Conservation (phyloP, 2,888 invertebrate species). For the Meganola albula region DNA sequence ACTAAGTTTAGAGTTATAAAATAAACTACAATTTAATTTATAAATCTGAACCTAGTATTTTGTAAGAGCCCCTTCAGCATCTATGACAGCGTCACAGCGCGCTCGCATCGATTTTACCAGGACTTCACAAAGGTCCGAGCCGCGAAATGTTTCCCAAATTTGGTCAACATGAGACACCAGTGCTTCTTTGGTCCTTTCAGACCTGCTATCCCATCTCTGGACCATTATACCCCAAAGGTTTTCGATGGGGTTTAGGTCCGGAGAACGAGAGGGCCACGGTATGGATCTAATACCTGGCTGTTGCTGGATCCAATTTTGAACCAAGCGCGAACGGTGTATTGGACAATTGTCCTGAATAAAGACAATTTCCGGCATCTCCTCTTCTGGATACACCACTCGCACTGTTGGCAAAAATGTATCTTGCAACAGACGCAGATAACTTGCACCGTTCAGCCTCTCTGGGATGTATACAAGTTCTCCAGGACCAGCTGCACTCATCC, state of each 20-base stretch:
- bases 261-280: not conserved
- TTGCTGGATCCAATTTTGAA: conserved; percentile 1
- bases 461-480: conserved; percentile 8
- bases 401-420: conserved; percentile 1
- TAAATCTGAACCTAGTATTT: no score
- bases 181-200: not conserved
- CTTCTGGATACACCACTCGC: conserved; percentile 1
- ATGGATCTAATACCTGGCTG: conserved; percentile 1
- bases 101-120: conserved; percentile 4
- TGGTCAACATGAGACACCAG: not conserved
- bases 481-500: conserved; percentile 7
- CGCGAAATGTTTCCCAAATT: conserved; percentile 5
- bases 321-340: conserved; percentile 1
- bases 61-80: not conserved
- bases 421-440: conserved; percentile 6
- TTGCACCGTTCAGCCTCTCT: conserved; percentile 7
- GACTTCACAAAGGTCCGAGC: not conserved
- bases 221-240: conserved; percentile 7
- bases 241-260: conserved; percentile 7
- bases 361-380: conserved; percentile 1
- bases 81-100: conserved; percentile 1
- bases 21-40: no score
- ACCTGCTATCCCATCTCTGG: conserved; percentile 1
- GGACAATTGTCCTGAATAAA: conserved; percentile 4
- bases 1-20: no score